Evolutionary conservation across 2,113 vertebrate genomes (phyloP).

Genomic region (Mustela lutreola): DNA sequence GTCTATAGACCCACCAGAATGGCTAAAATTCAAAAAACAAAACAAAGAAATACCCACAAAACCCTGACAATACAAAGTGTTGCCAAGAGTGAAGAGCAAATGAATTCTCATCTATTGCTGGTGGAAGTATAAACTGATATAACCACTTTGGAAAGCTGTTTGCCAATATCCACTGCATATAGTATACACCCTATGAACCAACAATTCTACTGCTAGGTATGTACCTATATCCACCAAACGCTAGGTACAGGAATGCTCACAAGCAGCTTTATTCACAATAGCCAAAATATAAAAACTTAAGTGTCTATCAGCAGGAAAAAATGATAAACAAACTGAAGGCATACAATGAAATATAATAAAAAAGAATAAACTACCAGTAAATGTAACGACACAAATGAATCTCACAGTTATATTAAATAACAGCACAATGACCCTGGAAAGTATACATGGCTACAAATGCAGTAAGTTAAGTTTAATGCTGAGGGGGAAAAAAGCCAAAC

Average conservation of each 20-base stretch:
- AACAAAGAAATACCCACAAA: background rate
- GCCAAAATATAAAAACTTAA: constrained; percentile 18
- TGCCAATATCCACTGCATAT: background rate
- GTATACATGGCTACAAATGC: background rate
- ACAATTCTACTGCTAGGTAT: background rate
- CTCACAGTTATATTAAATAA: background rate
- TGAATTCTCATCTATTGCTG: constrained; percentile 20
- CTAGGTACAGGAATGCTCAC: background rate
- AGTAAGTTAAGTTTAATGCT: constrained; percentile 34
- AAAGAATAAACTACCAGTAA: constrained; percentile 11
- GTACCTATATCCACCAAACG: background rate
- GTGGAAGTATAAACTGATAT: background rate
- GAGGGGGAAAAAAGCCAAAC: background rate
- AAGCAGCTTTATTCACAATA: background rate
- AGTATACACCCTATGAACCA: background rate
- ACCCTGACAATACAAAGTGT: background rate
- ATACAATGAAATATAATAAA: background rate
- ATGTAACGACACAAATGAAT: background rate
- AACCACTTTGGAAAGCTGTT: constrained; percentile 27
- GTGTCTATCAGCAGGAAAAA: background rate
- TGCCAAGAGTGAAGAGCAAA: background rate
- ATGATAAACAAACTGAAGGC: background rate
- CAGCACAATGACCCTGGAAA: constrained; percentile 50
- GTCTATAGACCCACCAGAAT: background rate
- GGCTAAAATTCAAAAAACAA: background rate